Evolutionary conservation across 2,797 vertebrate species (phyloP).

Genomic region (Gallinago solitaria): DNA sequence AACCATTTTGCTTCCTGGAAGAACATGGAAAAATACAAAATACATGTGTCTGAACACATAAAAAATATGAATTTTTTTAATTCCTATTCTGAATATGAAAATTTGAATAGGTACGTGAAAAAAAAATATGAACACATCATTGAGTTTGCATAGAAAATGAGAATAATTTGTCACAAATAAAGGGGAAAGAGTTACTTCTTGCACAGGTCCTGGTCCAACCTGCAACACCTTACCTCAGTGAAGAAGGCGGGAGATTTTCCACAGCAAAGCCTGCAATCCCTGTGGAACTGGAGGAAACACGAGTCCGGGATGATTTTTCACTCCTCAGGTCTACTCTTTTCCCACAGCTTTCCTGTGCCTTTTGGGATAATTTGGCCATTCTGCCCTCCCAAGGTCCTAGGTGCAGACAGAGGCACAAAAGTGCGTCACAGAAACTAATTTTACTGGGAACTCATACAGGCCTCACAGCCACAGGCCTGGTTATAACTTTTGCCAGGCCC

Average conservation of each 20-base stretch:
- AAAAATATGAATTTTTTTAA: no score
- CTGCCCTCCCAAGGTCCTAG: background rate
- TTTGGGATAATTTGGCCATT: background rate
- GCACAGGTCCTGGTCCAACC: background rate
- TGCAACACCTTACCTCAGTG: background rate
- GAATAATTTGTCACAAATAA: background rate
- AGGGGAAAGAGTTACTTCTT: background rate
- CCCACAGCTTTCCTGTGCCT: background rate
- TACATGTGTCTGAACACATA: background rate
- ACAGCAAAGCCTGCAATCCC: background rate
- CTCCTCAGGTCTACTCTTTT: background rate
- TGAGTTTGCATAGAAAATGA: background rate
- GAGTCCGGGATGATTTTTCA: background rate
- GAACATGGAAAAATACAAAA: background rate
- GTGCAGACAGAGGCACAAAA: background rate
- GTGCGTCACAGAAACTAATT: background rate
- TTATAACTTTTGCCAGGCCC: background rate
- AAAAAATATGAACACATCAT: background rate
- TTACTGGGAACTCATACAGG: background rate
- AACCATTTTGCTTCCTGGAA: background rate
- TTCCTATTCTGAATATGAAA: no score
- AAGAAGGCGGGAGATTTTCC: background rate
- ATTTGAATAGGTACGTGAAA: background rate
- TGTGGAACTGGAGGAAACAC: background rate
- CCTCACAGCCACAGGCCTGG: fast-evolving